Evolutionary conservation across 2,113 vertebrate species (phyloP).

Genomic region (Pteruthius melanotis): DNA sequence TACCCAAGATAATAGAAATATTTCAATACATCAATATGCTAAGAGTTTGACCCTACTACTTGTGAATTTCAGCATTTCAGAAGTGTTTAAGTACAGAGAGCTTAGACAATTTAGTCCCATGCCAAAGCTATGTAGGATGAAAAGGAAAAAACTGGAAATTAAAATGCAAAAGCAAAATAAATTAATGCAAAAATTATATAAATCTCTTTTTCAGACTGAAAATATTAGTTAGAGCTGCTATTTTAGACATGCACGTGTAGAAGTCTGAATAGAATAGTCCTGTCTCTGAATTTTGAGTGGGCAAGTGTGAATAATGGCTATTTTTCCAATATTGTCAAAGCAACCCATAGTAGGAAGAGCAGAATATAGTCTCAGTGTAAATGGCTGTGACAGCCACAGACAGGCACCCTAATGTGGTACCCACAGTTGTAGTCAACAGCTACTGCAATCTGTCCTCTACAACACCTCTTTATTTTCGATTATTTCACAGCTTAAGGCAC

Average conservation of each 20-base stretch:
- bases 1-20: not conserved
- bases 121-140: not conserved
- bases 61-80: not conserved
- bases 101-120: not conserved
- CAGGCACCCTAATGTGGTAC: not conserved
- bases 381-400: not conserved
- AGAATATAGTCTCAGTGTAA: not conserved
- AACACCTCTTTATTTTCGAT: not conserved
- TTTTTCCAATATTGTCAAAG: not conserved
- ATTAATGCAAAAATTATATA: not conserved
- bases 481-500: slow-evolving; percentile 32
- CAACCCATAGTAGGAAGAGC: not conserved
- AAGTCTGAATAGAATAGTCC: not conserved
- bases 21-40: not conserved
- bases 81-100: not conserved
- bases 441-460: not conserved
- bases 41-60: not conserved
- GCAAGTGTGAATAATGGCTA: not conserved
- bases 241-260: not conserved
- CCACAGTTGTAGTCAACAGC: slow-evolving; percentile 7
- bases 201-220: not conserved
- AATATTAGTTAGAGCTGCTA: not conserved
- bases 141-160: not conserved
- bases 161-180: not conserved
- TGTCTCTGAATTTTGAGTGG: not conserved